Conservation (phyloP, 2,113 vertebrate genomes). For the Chloroceryle aenea region DNA sequence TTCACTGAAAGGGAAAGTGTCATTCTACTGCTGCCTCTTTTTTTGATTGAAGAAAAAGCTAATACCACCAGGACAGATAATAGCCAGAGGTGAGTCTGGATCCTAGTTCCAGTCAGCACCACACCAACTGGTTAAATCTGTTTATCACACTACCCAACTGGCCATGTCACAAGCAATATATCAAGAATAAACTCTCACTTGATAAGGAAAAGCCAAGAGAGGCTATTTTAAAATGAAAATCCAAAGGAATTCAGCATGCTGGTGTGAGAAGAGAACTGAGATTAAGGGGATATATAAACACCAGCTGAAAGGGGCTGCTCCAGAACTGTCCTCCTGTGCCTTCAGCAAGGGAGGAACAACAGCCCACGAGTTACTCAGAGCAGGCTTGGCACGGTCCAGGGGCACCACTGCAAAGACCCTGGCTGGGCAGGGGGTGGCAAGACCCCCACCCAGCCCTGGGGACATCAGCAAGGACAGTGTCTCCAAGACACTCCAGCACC, state of each 20-base stretch:
- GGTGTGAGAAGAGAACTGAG: background rate
- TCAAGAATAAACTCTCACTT: background rate
- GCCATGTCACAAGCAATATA: background rate
- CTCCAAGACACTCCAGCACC: background rate
- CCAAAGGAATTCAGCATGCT: background rate
- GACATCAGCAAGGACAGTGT: background rate
- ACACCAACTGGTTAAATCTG: background rate
- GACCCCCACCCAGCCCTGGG: background rate
- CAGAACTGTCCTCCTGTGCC: background rate
- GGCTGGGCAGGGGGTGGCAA: accelerated
- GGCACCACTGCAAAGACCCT: accelerated
- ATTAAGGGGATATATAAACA: background rate
- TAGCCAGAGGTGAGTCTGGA: background rate
- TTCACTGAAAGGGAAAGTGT: background rate
- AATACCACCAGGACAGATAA: background rate
- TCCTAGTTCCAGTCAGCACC: background rate
- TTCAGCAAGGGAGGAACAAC: background rate
- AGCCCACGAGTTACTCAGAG: accelerated
- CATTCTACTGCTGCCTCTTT: accelerated
- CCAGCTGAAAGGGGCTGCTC: background rate
- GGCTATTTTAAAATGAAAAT: conserved; percentile 40
- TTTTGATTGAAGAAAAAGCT: background rate
- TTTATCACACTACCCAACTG: background rate
- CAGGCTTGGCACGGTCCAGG: accelerated
- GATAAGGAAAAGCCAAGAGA: conserved; percentile 9